phyloP scores from a whole-genome alignment of 1,140 invertebrate species.

The Lethrus apterus region DNA sequence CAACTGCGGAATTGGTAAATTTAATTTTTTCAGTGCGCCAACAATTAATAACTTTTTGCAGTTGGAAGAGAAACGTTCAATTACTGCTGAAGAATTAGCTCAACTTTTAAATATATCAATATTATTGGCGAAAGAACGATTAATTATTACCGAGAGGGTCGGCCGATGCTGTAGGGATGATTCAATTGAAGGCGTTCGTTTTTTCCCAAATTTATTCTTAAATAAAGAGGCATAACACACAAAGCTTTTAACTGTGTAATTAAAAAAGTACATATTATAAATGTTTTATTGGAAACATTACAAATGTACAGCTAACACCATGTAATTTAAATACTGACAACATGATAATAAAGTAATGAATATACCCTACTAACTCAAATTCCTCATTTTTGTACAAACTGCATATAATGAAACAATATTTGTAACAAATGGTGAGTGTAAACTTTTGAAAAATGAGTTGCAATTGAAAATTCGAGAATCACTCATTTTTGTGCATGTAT shows the following conservation, averaged over 20 bases:
- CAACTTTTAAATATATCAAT: slow-evolving; percentile 74
- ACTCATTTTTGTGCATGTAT: neutral
- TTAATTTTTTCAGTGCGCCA: slow-evolving; percentile 9
- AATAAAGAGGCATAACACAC: slow-evolving; percentile 14
- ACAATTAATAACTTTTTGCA: slow-evolving; percentile 42
- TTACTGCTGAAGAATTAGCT: slow-evolving; percentile 82
- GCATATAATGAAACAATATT: too few species aligned
- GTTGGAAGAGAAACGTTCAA: slow-evolving; percentile 63
- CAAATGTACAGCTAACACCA: slow-evolving; percentile 10
- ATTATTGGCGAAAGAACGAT: slow-evolving; percentile 79
- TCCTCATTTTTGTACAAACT: too few species aligned
- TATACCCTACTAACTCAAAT: too few species aligned
- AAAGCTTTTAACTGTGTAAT: neutral
- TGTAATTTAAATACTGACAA: slow-evolving; percentile 4
- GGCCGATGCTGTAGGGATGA: slow-evolving; percentile 89
- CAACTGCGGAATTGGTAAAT: slow-evolving; percentile 61
- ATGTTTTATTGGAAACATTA: slow-evolving; percentile 12
- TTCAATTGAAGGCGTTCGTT: slow-evolving; percentile 83
- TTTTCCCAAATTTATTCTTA: slow-evolving; percentile 85
- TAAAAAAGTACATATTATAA: neutral
- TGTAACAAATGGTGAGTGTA: too few species aligned
- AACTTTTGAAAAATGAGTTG: too few species aligned
- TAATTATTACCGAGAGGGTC: slow-evolving; percentile 73
- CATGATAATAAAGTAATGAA: slow-evolving; percentile 7
- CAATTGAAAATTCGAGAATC: too few species aligned